Conservation (phyloP, 2,113 vertebrate genomes). For the Corydoras maculifer region DNA sequence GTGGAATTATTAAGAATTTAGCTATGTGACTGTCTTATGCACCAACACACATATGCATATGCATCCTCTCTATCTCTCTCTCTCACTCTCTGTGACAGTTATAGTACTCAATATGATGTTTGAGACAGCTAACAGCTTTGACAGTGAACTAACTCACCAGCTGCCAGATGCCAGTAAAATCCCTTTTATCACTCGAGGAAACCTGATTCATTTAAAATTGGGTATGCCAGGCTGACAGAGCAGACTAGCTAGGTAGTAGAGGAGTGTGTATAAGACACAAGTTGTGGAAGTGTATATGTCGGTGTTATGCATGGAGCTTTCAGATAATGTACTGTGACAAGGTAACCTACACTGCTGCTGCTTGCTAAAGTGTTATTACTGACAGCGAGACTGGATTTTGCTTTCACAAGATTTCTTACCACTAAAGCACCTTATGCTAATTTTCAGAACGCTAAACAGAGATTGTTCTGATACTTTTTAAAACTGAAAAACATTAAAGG, state of each 20-base stretch:
- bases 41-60: constrained; percentile 14
- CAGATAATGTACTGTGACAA: background rate
- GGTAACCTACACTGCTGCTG: background rate
- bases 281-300: background rate
- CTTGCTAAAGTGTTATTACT: background rate
- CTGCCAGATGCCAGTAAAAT: constrained; percentile 15
- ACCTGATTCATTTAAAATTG: constrained; percentile 17
- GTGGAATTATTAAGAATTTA: too few relatives aligned
- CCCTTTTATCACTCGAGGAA: constrained; percentile 13
- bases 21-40: background rate
- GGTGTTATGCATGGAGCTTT: constrained; percentile 7
- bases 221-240: constrained; percentile 3
- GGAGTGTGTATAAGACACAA: background rate
- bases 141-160: constrained; percentile 19
- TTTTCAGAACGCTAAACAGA: too few relatives aligned
- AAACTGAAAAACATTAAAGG: too few relatives aligned
- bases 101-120: constrained; percentile 8
- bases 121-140: constrained; percentile 4
- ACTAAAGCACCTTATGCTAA: too few relatives aligned
- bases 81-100: constrained; percentile 14
- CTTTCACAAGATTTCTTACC: constrained; percentile 5
- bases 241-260: background rate
- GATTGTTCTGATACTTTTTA: too few relatives aligned
- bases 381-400: background rate
- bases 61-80: background rate